These are phyloP conservation scores for Drosophila teissieri DNA, from an alignment of 1,140 invertebrate species.

Conservation along the genomic window DNA sequence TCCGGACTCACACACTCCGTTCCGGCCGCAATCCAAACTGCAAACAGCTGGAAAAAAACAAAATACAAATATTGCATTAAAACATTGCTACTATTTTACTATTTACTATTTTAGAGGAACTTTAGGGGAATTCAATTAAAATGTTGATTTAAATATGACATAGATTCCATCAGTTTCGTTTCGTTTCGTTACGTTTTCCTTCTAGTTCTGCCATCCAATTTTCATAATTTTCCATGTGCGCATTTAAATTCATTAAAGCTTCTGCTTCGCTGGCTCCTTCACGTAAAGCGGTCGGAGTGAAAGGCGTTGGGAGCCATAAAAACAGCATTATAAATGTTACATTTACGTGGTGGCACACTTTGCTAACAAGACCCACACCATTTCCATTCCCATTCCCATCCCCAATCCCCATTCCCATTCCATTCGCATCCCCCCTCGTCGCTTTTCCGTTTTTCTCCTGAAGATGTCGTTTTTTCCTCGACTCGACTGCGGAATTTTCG, in stretches of 20 bases:
- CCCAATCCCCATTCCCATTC: not conserved
- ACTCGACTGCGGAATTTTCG: slow-evolving; percentile 3
- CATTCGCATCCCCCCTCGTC: not conserved
- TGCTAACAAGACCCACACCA: slow-evolving; percentile 28
- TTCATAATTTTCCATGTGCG: slow-evolving; percentile 14
- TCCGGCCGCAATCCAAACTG: slow-evolving; percentile 94
- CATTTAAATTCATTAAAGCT: slow-evolving; percentile 55
- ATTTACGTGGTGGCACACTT: slow-evolving; percentile 70
- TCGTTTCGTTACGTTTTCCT: too few relatives aligned
- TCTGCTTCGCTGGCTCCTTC: not conserved
- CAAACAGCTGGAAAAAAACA: slow-evolving; percentile 89
- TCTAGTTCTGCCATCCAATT: not conserved
- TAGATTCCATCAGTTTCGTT: too few relatives aligned
- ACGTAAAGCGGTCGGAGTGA: slow-evolving; percentile 8
- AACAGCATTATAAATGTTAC: slow-evolving; percentile 81
- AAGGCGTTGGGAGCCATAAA: slow-evolving; percentile 64
- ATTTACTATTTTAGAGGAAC: not conserved
- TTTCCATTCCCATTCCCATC: not conserved
- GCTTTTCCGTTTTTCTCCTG: not conserved
- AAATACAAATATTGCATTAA: not conserved
- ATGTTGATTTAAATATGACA: too few relatives aligned
- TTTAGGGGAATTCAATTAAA: too few relatives aligned
- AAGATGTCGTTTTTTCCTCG: slow-evolving; percentile 5
- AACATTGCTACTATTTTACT: too few relatives aligned
- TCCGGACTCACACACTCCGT: slow-evolving; percentile 95